Conservation (phyloP, 35 echinoderm and acorn worm species). For the Lytechinus variegatus region DNA sequence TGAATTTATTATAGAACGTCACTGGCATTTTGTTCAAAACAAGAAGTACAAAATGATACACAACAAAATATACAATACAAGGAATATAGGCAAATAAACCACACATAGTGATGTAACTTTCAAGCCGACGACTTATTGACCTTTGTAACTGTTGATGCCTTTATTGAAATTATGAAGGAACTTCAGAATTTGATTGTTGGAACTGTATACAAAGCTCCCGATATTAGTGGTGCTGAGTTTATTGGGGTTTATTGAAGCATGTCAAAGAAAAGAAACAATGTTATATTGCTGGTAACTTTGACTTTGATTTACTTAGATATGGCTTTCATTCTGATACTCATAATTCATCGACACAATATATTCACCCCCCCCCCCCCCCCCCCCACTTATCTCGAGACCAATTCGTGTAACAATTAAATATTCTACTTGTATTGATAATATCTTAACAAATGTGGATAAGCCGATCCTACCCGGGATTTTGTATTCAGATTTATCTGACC, state of each 20-base stretch:
- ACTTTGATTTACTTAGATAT: no score
- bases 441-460: neutral
- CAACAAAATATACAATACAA: no score
- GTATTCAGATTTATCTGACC: no score
- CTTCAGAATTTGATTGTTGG: neutral
- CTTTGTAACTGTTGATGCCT: neutral
- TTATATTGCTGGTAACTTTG: no score
- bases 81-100: no score
- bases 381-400: slow-evolving; percentile 2
- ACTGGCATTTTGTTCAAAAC: no score
- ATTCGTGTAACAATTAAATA: neutral
- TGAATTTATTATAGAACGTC: no score
- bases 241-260: neutral
- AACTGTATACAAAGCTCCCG: slow-evolving; percentile 20
- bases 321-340: neutral
- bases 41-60: no score
- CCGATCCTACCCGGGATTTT: neutral
- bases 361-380: no score
- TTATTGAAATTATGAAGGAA: neutral
- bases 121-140: neutral
- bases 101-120: no score
- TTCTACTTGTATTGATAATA: neutral
- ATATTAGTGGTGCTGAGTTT: neutral
- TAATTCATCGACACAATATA: neutral
- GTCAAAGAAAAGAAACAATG: no score